Base-by-base conservation (phyloP, 1,140 invertebrate genomes). In the Cotesia typhae region DNA sequence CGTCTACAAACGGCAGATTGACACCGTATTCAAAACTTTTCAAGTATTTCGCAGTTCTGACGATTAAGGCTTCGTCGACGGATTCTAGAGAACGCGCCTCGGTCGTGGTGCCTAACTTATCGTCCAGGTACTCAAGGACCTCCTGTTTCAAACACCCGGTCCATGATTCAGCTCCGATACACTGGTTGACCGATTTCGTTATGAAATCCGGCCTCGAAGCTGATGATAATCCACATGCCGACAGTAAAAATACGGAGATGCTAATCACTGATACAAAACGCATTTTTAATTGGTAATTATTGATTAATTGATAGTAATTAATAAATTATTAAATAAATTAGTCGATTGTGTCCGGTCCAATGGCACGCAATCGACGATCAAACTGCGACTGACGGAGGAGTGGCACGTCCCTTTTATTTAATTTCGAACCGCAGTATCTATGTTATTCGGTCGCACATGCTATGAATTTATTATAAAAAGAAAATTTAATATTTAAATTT, bases 61-160 rank as follows among this genome's bases (percentile, higher is more conserved):
- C 90, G 68, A 92, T 90, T 71, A 95, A 91, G 37, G 92, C 91
- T 79, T 92, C 91, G 75, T 94, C 93, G 63, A 94, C 88, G 77
- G 92, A 90, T 65, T 92, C 88, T 53, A 88, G 47, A 0, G 83
- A 87, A 52, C 88, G 83, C 0, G 85, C 81, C 55, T 92, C 92
- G 28, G 90, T 90, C 28, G 84, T 88, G 1, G 91, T 89, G 38
- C 92, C 91, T 35, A 92, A 83, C 53, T 92, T 87, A 7, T 89
- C 89, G 82, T 94, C 92, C 81, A 94, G 84, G 83, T 91, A 94
- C 59, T 88, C 89, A 6, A 95, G 85, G 66, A 94, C 90, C 82
- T 93, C 91, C 77, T 89, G 88, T 82, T 94, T 94, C 57, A 94
- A 85, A 77, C 93, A 95, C 64, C 89, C 87, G 75, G 90, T 89